Conservation (phyloP, 2,888 invertebrate species). For the Stenodera caucasica region DNA sequence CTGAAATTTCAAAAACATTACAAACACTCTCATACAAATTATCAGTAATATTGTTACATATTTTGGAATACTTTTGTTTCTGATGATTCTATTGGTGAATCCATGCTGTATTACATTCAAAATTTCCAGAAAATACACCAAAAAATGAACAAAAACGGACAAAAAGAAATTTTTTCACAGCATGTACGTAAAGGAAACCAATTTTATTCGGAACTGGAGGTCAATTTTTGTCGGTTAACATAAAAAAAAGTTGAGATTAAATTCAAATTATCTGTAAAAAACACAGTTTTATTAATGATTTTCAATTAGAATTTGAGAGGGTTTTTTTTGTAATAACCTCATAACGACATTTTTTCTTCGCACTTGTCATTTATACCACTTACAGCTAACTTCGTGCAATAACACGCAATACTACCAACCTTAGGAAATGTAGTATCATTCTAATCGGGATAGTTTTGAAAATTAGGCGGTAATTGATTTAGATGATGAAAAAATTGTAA, state of each 20-base stretch:
- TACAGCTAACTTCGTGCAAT: background rate
- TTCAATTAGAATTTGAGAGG: background rate
- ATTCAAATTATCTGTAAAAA: background rate
- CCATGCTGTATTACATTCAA: background rate
- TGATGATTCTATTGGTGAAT: conserved; percentile 1
- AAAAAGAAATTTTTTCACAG: background rate
- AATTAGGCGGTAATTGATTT: no score
- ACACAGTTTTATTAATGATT: background rate
- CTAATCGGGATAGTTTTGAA: no score
- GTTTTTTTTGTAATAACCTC: background rate
- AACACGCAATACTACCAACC: background rate
- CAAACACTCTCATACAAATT: conserved; percentile 31
- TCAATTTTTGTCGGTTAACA: background rate
- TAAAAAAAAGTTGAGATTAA: background rate
- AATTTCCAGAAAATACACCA: background rate
- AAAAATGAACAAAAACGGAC: background rate
- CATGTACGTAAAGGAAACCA: background rate
- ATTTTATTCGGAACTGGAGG: background rate
- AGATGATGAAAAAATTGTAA: no score
- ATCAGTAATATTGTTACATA: conserved; percentile 39
- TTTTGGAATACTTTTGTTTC: conserved; percentile 37
- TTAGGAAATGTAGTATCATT: background rate
- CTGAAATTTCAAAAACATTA: conserved; percentile 30
- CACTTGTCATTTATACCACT: background rate
- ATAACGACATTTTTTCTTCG: background rate